Conservation (phyloP, 2,113 vertebrate species). For the Brienomyrus brachyistius region DNA sequence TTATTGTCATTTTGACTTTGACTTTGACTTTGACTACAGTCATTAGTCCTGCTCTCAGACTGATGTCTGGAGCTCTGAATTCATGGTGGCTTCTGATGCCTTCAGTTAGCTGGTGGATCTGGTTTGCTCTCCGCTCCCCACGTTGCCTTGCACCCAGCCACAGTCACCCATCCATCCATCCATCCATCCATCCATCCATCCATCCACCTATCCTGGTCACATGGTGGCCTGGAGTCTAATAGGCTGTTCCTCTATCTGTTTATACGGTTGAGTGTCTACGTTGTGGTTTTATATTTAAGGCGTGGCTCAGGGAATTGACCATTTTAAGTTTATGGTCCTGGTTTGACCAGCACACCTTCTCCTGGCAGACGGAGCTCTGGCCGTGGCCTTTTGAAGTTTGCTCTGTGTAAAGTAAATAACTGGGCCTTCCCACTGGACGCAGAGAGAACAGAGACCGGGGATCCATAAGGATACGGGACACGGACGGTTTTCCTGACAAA, state of each 20-base stretch:
- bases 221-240: background rate
- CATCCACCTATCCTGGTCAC: background rate
- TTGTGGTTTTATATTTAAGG: background rate
- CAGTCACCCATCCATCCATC: too few species aligned
- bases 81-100: conserved; percentile 55
- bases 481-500: background rate
- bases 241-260: background rate
- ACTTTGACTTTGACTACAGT: too few species aligned
- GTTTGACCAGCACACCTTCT: background rate
- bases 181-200: background rate
- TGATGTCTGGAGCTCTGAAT: conserved; percentile 61
- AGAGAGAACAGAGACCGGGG: background rate
- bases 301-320: background rate
- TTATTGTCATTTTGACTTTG: too few species aligned
- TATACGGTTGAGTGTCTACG: background rate
- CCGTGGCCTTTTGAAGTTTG: background rate
- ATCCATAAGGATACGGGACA: background rate
- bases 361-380: background rate
- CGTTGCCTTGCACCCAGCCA: too few species aligned
- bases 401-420: background rate
- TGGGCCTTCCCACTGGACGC: background rate
- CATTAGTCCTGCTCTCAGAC: conserved; percentile 49
- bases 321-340: background rate
- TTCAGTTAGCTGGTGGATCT: conserved; percentile 49
- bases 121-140: background rate